These are phyloP conservation scores for Prunella strophiata DNA, from an alignment of 2,797 vertebrate genomes.

Conservation along the genomic window DNA sequence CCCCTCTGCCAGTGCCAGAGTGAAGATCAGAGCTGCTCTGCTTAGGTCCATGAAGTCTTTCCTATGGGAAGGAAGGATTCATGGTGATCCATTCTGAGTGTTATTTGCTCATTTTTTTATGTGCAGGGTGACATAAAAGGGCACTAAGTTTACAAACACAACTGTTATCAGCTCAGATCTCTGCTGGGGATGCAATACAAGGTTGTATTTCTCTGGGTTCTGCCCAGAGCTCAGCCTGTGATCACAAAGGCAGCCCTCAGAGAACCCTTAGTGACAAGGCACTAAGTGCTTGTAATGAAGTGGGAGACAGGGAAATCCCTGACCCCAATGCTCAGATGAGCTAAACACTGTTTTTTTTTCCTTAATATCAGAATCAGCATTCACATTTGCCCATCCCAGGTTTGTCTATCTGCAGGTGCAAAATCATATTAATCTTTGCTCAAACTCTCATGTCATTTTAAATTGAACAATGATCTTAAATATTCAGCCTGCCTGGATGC, in stretches of 20 bases:
- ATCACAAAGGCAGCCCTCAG: not conserved
- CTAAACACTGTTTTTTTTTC: not conserved
- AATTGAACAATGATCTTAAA: not conserved
- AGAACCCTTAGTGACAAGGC: not conserved
- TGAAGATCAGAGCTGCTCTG: not conserved
- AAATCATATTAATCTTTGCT: not conserved
- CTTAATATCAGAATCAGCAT: not conserved
- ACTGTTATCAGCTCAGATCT: not conserved
- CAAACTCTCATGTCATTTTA: not conserved
- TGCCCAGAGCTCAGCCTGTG: fast-evolving
- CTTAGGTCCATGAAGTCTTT: not conserved
- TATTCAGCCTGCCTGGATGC: not conserved
- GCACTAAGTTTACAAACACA: not conserved
- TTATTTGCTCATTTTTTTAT: not conserved
- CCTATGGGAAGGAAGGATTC: not conserved
- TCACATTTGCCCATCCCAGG: not conserved
- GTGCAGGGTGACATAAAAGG: not conserved
- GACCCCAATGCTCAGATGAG: not conserved
- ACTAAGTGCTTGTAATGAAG: not conserved
- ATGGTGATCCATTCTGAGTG: fast-evolving
- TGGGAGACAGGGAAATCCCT: not conserved
- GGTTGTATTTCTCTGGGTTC: not conserved
- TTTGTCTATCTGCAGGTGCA: not conserved
- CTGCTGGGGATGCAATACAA: not conserved
- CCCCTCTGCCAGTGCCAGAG: not conserved